A percentile compares a stretch with the other conserved stretches of the same genome.
Evolutionary conservation across 35 echinoderm and acorn worm genomes (phyloP).

Genomic region (Heliocidaris erythrogramma): DNA sequence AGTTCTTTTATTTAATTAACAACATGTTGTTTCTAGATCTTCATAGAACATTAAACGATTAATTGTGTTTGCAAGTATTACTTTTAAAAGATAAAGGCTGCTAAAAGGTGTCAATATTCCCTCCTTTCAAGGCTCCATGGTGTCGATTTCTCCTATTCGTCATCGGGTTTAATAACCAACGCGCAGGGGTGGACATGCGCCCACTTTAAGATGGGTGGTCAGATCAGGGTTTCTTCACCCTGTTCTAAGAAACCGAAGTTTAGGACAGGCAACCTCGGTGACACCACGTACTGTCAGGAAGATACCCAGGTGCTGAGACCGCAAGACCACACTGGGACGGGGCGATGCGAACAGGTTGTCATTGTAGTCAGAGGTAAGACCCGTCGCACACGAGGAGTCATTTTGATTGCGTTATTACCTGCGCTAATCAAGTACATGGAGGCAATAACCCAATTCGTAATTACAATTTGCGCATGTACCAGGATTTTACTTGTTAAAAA

Average conservation of each 20-base stretch:
- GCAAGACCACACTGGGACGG: background rate
- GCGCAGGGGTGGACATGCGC: background rate
- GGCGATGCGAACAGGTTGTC: slow-evolving; percentile 24
- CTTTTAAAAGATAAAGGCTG: too few species aligned
- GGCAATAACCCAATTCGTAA: too few species aligned
- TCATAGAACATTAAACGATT: too few species aligned
- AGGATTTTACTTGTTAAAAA: too few species aligned
- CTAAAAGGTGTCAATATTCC: too few species aligned
- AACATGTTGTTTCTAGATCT: too few species aligned
- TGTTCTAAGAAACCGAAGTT: slow-evolving; percentile 36
- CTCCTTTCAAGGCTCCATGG: background rate
- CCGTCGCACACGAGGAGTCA: too few species aligned
- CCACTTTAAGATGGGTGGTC: slow-evolving; percentile 42
- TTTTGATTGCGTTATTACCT: too few species aligned
- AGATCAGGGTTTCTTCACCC: slow-evolving; percentile 31
- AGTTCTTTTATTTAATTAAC: too few species aligned
- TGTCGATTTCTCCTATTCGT: slow-evolving; percentile 24
- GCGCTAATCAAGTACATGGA: too few species aligned
- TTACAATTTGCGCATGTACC: too few species aligned
- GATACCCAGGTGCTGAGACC: slow-evolving; percentile 13
- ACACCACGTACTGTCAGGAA: slow-evolving; percentile 22
- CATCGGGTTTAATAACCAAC: background rate
- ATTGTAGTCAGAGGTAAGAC: slow-evolving; percentile 23
- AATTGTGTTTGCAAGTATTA: too few species aligned
- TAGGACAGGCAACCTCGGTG: background rate